Evolutionary conservation across 1,140 invertebrate species (phyloP).

Genomic region (Arion vulgaris): DNA sequence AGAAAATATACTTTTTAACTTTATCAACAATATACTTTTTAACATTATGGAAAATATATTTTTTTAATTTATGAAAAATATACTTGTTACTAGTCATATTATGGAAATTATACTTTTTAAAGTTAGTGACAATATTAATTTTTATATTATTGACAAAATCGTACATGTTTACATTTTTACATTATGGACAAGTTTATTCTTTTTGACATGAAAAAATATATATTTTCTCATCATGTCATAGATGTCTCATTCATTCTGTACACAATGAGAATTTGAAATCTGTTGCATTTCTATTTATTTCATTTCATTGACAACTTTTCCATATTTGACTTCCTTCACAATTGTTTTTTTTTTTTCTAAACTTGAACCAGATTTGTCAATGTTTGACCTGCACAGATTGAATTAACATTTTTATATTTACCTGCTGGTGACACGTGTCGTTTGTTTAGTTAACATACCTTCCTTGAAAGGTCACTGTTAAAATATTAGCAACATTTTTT

Average conservation of each 20-base stretch:
- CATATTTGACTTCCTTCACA: neutral
- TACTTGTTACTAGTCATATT: too few species aligned
- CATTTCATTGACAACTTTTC: neutral
- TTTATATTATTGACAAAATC: too few species aligned
- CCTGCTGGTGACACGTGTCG: neutral
- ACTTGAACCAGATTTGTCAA: neutral
- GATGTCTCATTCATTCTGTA: neutral
- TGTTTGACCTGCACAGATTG: neutral
- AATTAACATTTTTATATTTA: neutral
- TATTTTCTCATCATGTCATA: constrained; percentile 1
- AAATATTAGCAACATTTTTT: neutral
- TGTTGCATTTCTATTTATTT: neutral
- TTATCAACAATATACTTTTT: too few species aligned
- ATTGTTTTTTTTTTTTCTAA: neutral
- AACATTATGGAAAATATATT: too few species aligned
- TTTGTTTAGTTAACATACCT: neutral
- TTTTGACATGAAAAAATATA: too few species aligned
- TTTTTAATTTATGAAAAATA: too few species aligned
- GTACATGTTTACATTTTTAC: too few species aligned
- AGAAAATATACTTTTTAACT: neutral
- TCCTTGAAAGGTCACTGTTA: neutral
- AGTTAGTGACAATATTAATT: too few species aligned
- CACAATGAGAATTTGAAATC: neutral
- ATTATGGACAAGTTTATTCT: too few species aligned
- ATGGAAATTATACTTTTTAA: too few species aligned